Conservation (phyloP, 2,888 invertebrate species). For the Hydrotaea cyrtoneurina region DNA sequence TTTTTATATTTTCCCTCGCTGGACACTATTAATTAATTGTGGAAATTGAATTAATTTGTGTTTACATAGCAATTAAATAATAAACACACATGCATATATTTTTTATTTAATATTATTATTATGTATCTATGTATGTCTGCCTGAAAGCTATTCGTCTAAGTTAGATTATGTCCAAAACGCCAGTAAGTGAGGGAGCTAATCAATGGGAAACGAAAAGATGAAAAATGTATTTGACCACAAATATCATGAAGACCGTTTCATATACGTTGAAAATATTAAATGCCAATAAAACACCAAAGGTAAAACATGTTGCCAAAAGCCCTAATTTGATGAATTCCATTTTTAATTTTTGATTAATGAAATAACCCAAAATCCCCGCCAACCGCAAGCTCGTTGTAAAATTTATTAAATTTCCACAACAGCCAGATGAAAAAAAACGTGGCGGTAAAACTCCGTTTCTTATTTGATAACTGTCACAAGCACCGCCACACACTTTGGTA, state of each 20-base stretch:
- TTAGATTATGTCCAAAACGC: background rate
- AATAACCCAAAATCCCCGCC: too few species aligned
- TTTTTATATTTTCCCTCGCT: background rate
- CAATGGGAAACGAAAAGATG: too few species aligned
- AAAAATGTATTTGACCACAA: too few species aligned
- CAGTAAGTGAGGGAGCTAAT: too few species aligned
- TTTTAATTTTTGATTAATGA: too few species aligned
- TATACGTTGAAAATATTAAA: background rate
- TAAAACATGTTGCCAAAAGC: background rate
- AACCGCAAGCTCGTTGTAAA: background rate
- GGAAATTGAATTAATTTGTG: slow-evolving; percentile 66
- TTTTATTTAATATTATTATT: too few species aligned
- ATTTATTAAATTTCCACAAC: slow-evolving; percentile 40
- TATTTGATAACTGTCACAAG: background rate
- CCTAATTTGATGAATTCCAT: slow-evolving; percentile 11
- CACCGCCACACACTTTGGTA: background rate
- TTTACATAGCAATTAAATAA: slow-evolving; percentile 61
- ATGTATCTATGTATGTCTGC: slow-evolving; percentile 33
- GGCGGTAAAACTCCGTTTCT: too few species aligned
- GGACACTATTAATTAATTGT: slow-evolving; percentile 58
- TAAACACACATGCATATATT: background rate
- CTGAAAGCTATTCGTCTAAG: slow-evolving; percentile 10
- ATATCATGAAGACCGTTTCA: too few species aligned
- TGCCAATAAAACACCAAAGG: background rate
- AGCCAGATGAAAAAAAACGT: background rate